phyloP scores from a whole-genome alignment of 1,140 invertebrate genomes.

The Elymnias hypermnestra region DNA sequence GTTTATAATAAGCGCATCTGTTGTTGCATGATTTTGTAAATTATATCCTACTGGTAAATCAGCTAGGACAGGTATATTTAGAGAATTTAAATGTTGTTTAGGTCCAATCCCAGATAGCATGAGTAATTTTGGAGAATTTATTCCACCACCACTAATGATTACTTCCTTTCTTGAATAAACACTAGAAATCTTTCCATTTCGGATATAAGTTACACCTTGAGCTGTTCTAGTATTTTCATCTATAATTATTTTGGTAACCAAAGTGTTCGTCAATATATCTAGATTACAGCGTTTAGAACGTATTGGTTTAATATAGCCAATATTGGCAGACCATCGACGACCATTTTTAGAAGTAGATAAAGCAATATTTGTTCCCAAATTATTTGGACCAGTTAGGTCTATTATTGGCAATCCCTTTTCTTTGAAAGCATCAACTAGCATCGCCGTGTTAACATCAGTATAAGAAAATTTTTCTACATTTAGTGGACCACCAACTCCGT shows the following conservation, averaged over 20 bases:
- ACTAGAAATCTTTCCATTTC: constrained; percentile 70
- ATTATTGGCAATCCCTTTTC: constrained; percentile 72
- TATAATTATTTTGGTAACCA: constrained; percentile 83
- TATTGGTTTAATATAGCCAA: constrained; percentile 82
- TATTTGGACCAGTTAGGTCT: constrained; percentile 71
- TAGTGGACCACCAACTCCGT: constrained; percentile 75
- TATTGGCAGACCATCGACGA: constrained; percentile 80
- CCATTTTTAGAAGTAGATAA: constrained; percentile 78
- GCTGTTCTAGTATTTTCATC: constrained; percentile 80
- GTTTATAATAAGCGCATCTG: constrained; percentile 71
- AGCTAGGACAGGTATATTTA: constrained; percentile 27
- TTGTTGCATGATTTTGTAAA: constrained; percentile 47
- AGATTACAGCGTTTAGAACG: constrained; percentile 82
- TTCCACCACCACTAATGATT: constrained; percentile 29
- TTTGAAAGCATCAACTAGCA: constrained; percentile 74
- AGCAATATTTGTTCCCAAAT: constrained; percentile 75
- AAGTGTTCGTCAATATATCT: constrained; percentile 79
- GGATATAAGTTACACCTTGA: constrained; percentile 79
- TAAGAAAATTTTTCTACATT: constrained; percentile 78
- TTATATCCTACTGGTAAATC: constrained; percentile 34
- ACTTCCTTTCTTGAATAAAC: constrained; percentile 33
- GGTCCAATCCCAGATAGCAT: constrained; percentile 39
- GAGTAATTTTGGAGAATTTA: constrained; percentile 35
- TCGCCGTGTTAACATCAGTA: constrained; percentile 70
- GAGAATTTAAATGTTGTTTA: constrained; percentile 26